Percentiles rank a stretch among this genome's conserved stretches.
These are phyloP conservation scores for Microctonus hyperodae DNA, from an alignment of 2,888 invertebrate species.

Conservation along the genomic window DNA sequence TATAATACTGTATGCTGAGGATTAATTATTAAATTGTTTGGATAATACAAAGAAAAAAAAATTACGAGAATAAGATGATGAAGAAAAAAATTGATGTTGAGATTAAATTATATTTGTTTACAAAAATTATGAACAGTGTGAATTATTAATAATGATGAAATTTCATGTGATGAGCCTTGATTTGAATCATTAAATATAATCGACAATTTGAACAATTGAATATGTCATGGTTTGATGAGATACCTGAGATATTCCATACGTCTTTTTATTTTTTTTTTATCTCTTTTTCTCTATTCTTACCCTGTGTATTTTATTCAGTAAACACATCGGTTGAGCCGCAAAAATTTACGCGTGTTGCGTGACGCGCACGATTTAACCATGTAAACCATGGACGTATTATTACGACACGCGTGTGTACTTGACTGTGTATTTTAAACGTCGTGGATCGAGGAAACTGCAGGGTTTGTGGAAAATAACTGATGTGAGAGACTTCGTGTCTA, in stretches of 20 bases:
- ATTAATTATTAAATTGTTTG: background rate
- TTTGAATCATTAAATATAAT: background rate
- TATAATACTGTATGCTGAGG: slow-evolving; percentile 62
- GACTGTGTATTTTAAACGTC: slow-evolving; percentile 34
- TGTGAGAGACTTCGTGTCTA: slow-evolving; percentile 18
- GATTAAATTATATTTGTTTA: too few relatives aligned
- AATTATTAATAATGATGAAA: background rate
- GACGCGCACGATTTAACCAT: slow-evolving; percentile 47
- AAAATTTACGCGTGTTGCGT: slow-evolving; percentile 47
- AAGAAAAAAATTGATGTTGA: background rate
- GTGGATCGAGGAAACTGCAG: slow-evolving; percentile 27
- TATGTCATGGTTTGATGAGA: background rate
- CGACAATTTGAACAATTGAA: background rate
- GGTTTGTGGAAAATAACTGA: slow-evolving; percentile 49
- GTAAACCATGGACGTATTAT: slow-evolving; percentile 48
- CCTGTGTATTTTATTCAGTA: background rate
- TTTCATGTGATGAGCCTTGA: background rate
- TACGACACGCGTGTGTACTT: slow-evolving; percentile 43
- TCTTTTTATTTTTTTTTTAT: background rate
- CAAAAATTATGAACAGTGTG: background rate
- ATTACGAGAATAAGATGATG: background rate
- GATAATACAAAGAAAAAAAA: slow-evolving; percentile 18
- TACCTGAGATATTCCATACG: background rate
- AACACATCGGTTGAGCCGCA: slow-evolving; percentile 34
- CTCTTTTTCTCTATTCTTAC: background rate